Evolutionary conservation across 2,113 vertebrate genomes (phyloP).

Genomic region (Cichladusa arquata): DNA sequence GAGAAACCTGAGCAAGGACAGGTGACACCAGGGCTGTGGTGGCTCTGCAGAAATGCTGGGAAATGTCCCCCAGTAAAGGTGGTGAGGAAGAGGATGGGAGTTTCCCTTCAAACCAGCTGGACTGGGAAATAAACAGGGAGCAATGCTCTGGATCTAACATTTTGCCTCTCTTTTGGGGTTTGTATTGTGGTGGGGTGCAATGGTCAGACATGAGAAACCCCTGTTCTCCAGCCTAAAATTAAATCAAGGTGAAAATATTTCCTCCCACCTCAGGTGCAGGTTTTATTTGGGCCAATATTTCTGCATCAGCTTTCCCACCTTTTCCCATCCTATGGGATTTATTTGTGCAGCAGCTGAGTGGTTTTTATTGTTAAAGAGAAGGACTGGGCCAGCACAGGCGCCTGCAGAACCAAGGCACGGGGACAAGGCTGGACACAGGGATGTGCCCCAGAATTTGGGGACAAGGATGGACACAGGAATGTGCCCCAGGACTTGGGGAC

Average conservation of each 20-base stretch:
- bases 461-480: neutral
- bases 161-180: neutral
- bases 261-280: neutral
- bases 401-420: neutral
- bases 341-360: fast-evolving
- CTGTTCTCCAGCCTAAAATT: neutral
- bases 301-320: neutral
- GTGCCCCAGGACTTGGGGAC: neutral
- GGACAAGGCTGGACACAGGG: neutral
- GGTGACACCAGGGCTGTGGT: fast-evolving
- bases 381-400: neutral
- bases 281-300: neutral
- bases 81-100: neutral
- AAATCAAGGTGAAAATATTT: neutral
- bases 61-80: neutral
- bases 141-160: neutral
- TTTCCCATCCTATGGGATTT: neutral
- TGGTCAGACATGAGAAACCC: neutral
- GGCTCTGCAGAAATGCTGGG: neutral
- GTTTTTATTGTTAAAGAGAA: neutral
- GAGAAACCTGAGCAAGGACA: fast-evolving
- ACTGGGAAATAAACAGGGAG: neutral
- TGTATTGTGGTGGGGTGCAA: neutral
- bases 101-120: neutral
- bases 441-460: neutral